Conservation (phyloP, 2,797 vertebrate species). For the Allobates femoralis region DNA sequence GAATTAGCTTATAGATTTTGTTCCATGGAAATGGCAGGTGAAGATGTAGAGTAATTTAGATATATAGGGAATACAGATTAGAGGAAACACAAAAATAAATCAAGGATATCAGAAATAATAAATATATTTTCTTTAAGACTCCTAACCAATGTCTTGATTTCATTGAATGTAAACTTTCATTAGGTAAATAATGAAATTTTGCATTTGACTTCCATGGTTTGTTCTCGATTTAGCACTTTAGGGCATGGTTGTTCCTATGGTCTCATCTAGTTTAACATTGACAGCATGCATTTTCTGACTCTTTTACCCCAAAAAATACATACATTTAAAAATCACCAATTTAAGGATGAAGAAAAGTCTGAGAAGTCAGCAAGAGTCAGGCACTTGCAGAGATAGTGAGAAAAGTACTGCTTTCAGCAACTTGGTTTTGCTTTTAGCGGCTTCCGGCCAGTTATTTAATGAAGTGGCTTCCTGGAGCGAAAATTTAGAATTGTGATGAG, state of each 20-base stretch:
- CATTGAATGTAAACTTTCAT: background rate
- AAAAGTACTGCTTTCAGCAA: slow-evolving; percentile 43
- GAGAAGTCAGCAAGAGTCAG: slow-evolving; percentile 29
- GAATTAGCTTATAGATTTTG: slow-evolving; percentile 29
- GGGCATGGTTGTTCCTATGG: slow-evolving; percentile 12
- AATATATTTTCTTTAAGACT: background rate
- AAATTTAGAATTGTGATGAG: slow-evolving; percentile 38
- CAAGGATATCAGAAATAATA: background rate
- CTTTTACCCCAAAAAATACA: slow-evolving; percentile 22
- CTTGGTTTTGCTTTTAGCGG: slow-evolving; percentile 38
- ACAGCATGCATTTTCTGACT: slow-evolving; percentile 9
- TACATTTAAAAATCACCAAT: slow-evolving; percentile 5
- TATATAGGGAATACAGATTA: background rate
- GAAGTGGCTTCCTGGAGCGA: slow-evolving; percentile 46
- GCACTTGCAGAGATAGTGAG: slow-evolving; percentile 33
- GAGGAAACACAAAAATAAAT: slow-evolving; percentile 5
- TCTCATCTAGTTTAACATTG: slow-evolving; percentile 8
- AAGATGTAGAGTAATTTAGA: background rate
- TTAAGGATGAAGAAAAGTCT: slow-evolving; percentile 11
- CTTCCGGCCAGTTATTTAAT: slow-evolving; percentile 55
- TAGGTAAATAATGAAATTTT: background rate
- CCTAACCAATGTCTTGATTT: slow-evolving; percentile 1
- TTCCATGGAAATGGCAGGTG: background rate
- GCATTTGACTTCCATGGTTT: background rate
- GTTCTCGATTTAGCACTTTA: slow-evolving; percentile 6